phyloP scores from a whole-genome alignment of 2,113 vertebrate species.

The Cochlearius cochlearius region DNA sequence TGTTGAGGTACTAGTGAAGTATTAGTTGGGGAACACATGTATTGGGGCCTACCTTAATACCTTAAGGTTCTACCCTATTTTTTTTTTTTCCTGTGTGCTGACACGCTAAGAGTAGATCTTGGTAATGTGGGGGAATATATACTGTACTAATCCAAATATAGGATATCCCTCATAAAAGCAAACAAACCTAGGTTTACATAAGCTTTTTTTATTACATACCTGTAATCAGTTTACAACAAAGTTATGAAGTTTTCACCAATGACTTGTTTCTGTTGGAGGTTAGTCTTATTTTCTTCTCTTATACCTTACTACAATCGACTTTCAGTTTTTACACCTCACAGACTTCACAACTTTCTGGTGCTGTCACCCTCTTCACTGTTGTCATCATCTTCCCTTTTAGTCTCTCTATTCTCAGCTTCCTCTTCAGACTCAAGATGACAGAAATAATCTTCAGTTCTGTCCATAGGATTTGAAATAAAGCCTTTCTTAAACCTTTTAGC shows the following conservation, averaged over 20 bases:
- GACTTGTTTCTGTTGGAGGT: background rate
- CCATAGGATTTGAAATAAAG: background rate
- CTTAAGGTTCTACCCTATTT: background rate
- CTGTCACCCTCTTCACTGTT: background rate
- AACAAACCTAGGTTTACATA: background rate
- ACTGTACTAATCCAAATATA: background rate
- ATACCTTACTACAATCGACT: background rate
- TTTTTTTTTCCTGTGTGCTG: background rate
- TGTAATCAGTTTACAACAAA: background rate
- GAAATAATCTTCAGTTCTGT: background rate
- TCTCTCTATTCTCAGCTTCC: background rate
- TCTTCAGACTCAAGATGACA: background rate
- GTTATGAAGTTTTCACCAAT: background rate
- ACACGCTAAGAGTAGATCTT: background rate
- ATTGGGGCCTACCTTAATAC: background rate
- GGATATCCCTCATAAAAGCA: background rate
- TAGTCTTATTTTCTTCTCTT: background rate
- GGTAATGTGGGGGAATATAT: background rate
- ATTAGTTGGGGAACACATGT: background rate
- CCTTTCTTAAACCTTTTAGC: background rate
- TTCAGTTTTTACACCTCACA: background rate
- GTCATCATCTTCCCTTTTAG: background rate
- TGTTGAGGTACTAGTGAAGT: background rate
- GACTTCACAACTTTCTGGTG: background rate
- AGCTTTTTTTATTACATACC: background rate